Percentiles rank a stretch among this genome's conserved stretches.
phyloP scores from a whole-genome alignment of 92 coral and sea anemone species.

The Meandrina meandrites region DNA sequence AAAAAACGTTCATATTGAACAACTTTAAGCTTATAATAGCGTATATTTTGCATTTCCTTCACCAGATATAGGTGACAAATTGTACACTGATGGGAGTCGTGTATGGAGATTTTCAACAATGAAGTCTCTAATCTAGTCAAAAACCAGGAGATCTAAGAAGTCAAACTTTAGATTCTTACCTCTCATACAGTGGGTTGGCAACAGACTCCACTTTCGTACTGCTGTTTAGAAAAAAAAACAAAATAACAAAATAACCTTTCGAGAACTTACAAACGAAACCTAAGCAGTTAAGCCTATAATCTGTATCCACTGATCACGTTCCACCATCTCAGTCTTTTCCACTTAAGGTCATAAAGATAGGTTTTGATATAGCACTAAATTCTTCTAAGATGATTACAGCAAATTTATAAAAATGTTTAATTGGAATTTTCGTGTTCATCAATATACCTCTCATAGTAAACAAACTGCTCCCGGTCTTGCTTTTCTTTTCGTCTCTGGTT shows the following conservation, averaged over 20 bases:
- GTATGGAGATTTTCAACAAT: not conserved
- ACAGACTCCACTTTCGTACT: constrained; percentile 1
- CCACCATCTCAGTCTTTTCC: not conserved
- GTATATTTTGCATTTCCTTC: too few relatives aligned
- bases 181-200: constrained; percentile 13
- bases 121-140: too few relatives aligned
- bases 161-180: not conserved
- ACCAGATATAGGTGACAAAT: too few relatives aligned
- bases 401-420: not conserved
- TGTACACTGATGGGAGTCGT: not conserved
- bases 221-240: not conserved
- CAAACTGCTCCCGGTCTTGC: constrained; percentile 1
- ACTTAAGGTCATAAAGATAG: too few relatives aligned
- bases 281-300: not conserved
- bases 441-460: constrained; percentile 14
- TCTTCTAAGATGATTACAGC: not conserved
- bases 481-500: constrained; percentile 3
- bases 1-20: too few relatives aligned
- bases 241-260: not conserved
- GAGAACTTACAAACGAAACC: not conserved
- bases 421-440: not conserved
- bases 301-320: not conserved
- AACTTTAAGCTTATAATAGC: too few relatives aligned
- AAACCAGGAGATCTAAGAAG: not conserved
- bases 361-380: not conserved